Base-by-base conservation (phyloP, 2,888 invertebrate genomes). In the Synanthedon tipuliformis region DNA sequence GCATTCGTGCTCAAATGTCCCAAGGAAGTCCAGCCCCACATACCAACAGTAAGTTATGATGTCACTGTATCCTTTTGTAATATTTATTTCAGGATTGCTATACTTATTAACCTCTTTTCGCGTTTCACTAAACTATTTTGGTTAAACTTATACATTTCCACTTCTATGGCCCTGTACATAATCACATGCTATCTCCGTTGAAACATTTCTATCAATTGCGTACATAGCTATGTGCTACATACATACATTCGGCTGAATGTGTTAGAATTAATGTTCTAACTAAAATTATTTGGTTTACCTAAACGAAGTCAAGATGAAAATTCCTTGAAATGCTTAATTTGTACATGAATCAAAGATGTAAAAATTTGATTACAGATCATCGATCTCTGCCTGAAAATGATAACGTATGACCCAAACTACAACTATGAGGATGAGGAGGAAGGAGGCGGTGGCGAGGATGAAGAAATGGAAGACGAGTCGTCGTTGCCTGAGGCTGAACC, bases 391-490 rank as follows among this genome's bases (percentile, higher is more conserved):
- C 87, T 98, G 56, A 90, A 93, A 73, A 97, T 96, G 84, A 92
- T 99, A 59, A 95, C 95, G 1, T 97, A 99, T 69, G 99, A 99
- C 85, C 99, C 99, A 0, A 99, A 99, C 79, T 99, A 99, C 76
- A 98, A 99, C 81, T 99, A 99, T 69, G 99, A 98, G 75, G 96
- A 95, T 58, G 95, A 95, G 62, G 95, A 93, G 61, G 89, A 89
- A 50, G 91, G 91, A 27, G 89, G 89, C 0, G 90, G 90, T 41
- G 95, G 94, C 48, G 90, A 89, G 59, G 92, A 93, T 41, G 91
- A 91, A 61, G 92, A 92, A 40, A 93, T 93, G 81, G 93, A 92
- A 27, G 93, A 93, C 62, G 92, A 92, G 56, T 90, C 91, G 49
- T 89, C 83, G 52, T 89, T 91, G 52, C 90, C 90, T 5, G 89